These are phyloP conservation scores for Xyrichtys novacula DNA, from an alignment of 2,797 vertebrate species.

Conservation along the genomic window DNA sequence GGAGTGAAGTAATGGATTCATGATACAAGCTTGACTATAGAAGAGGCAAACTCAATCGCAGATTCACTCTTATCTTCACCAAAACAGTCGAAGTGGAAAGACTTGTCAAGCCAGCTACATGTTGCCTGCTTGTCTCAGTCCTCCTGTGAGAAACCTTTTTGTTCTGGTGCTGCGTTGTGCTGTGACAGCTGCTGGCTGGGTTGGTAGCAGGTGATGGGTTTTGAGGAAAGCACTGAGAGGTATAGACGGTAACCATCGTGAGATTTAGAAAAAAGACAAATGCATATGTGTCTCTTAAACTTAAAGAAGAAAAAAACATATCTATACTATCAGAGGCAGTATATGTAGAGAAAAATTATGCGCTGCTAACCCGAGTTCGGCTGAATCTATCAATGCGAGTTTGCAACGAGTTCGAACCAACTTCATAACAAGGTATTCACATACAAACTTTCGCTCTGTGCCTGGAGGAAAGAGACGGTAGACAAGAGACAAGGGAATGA, in stretches of 20 bases:
- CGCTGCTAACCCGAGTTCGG: conserved; percentile 26
- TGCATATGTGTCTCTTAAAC: conserved; percentile 19
- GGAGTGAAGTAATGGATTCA: conserved; percentile 58
- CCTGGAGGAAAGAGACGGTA: conserved; percentile 65
- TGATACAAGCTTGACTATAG: conserved; percentile 43
- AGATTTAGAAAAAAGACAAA: conserved; percentile 1
- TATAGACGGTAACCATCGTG: conserved; percentile 38
- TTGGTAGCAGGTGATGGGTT: conserved; percentile 32
- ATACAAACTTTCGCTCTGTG: conserved; percentile 52
- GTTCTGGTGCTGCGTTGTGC: conserved; percentile 54
- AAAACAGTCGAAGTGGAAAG: conserved; percentile 49
- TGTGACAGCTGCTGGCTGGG: conserved; percentile 60
- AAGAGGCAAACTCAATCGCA: conserved; percentile 51
- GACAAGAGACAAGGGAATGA: conserved; percentile 63
- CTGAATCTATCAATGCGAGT: conserved; percentile 42
- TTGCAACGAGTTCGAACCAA: conserved; percentile 40
- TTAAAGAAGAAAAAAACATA: not conserved
- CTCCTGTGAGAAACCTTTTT: conserved; percentile 60
- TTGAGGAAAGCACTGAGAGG: conserved; percentile 28
- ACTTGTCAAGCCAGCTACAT: conserved; percentile 49
- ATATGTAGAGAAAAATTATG: conserved; percentile 22
- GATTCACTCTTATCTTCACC: conserved; percentile 66
- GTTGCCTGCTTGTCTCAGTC: conserved; percentile 45
- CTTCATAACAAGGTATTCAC: conserved; percentile 49
- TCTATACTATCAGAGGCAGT: conserved; percentile 23